A percentile compares a stretch with the other conserved stretches of the same genome.
These are phyloP conservation scores for Mystacornis crossleyi DNA, from an alignment of 2,113 vertebrate genomes.

Conservation along the genomic window DNA sequence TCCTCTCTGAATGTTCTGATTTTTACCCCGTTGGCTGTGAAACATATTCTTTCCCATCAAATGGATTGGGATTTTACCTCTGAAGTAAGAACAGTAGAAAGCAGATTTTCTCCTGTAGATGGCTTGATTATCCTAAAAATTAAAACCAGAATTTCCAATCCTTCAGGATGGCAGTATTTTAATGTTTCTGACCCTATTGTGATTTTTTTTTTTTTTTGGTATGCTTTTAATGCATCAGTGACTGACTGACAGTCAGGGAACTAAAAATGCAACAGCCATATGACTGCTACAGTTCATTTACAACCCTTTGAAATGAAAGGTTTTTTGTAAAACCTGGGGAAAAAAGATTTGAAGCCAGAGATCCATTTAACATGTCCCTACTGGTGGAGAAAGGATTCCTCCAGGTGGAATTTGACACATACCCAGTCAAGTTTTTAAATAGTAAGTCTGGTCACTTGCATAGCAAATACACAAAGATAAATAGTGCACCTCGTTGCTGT, in stretches of 20 bases:
- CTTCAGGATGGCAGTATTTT: background rate
- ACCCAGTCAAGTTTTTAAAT: constrained; percentile 22
- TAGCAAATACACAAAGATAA: constrained; percentile 6
- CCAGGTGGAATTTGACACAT: background rate
- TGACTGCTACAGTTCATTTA: background rate
- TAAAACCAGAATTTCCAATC: background rate
- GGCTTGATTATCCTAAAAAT: background rate
- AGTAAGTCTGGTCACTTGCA: background rate
- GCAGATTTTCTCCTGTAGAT: background rate
- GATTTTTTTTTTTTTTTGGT: background rate
- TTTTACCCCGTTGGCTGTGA: background rate
- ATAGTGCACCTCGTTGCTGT: background rate
- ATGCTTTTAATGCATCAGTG: background rate
- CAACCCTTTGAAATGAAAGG: background rate
- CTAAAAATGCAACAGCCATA: background rate
- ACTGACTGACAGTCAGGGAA: background rate
- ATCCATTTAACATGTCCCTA: background rate
- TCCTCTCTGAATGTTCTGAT: background rate
- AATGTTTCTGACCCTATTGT: background rate
- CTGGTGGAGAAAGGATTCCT: constrained; percentile 9
- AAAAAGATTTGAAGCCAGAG: background rate
- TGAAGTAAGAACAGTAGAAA: background rate
- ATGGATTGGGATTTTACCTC: background rate
- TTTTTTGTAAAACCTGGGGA: background rate
- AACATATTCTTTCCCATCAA: background rate